Percentiles rank a stretch among this genome's conserved stretches.
Conservation (phyloP, 64 coral and sea anemone species). For the Astreopora myriophthalma region DNA sequence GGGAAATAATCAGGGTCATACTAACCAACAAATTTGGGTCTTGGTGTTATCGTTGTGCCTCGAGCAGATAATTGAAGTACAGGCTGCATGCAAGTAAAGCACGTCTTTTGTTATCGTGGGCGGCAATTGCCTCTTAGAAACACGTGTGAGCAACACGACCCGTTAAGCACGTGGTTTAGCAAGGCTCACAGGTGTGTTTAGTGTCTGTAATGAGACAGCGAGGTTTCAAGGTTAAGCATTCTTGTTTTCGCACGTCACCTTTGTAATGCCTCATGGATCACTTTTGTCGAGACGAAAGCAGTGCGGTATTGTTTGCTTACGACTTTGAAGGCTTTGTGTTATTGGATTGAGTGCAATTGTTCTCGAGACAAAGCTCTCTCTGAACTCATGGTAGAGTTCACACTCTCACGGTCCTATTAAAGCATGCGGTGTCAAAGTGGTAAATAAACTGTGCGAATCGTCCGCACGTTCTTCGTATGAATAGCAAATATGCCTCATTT, state of each 20-base stretch:
- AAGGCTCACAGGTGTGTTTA: constrained; percentile 27
- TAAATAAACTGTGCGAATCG: constrained; percentile 21
- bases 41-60: background rate
- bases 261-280: background rate
- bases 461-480: background rate
- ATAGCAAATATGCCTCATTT: background rate
- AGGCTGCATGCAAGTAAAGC: background rate
- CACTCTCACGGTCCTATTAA: constrained; percentile 21
- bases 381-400: background rate
- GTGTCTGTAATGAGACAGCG: background rate
- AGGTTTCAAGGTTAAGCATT: background rate
- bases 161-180: constrained; percentile 19
- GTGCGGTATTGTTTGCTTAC: background rate
- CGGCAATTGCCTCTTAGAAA: background rate
- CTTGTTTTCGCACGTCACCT: background rate
- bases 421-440: constrained; percentile 6
- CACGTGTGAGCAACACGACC: constrained; percentile 6
- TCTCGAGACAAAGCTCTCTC: background rate
- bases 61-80: background rate
- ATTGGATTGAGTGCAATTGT: constrained; percentile 4
- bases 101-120: background rate
- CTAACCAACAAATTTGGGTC: background rate
- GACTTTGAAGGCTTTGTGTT: background rate
- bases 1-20: background rate
- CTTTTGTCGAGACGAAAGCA: background rate